A percentile compares a stretch with the other conserved stretches of the same genome.
Evolutionary conservation across 2,888 invertebrate genomes (phyloP).

Genomic region (Drosophila hamatofila): DNA sequence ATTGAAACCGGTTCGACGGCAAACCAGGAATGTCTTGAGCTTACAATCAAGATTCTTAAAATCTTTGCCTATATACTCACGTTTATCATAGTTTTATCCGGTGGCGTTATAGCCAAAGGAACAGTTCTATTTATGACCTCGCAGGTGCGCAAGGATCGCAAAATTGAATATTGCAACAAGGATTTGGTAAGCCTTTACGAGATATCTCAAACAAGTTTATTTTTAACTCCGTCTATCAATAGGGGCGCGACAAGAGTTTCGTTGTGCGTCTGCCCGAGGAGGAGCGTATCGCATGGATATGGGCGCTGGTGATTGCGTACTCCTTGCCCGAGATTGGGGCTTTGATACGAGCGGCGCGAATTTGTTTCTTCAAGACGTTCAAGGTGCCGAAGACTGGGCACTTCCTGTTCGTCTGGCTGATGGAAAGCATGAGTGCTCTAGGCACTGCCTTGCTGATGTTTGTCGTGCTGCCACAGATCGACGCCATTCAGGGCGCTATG

Average conservation of each 20-base stretch:
- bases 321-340: conserved; percentile 95
- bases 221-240: conserved; percentile 26
- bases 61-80: conserved; percentile 93
- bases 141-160: conserved; percentile 91
- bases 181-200: conserved; percentile 88
- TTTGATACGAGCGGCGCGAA: conserved; percentile 92
- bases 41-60: conserved; percentile 93
- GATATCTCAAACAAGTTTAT: background rate
- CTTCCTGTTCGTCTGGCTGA: conserved; percentile 88
- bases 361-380: conserved; percentile 96
- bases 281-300: conserved; percentile 96
- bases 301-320: conserved; percentile 95
- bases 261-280: conserved; percentile 92
- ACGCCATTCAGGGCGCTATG: conserved; percentile 98
- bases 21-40: conserved; percentile 93
- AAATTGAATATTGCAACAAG: conserved; percentile 92
- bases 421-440: conserved; percentile 95
- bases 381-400: conserved; percentile 88
- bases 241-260: conserved; percentile 95
- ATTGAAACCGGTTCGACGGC: conserved; percentile 95
- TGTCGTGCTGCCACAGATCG: conserved; percentile 94
- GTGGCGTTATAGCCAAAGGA: conserved; percentile 95
- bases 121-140: conserved; percentile 96
- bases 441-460: conserved; percentile 95
- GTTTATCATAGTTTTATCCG: conserved; percentile 93